Evolutionary conservation across 1,140 invertebrate genomes (phyloP).

Genomic region (Drosophila lacteicornis): DNA sequence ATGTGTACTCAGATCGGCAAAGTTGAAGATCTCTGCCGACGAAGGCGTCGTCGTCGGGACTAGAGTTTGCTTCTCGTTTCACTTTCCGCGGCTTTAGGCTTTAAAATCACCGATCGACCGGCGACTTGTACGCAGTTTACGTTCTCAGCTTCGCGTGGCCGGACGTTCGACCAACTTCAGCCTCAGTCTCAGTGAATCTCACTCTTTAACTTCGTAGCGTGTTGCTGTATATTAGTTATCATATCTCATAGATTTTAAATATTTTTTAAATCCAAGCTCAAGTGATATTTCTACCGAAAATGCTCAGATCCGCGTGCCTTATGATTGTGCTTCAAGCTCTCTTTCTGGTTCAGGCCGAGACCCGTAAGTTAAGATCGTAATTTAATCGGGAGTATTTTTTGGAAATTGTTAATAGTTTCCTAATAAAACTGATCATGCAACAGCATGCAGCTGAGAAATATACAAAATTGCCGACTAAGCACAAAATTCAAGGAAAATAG

Average conservation of each 20-base stretch:
- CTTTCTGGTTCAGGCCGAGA: constrained; percentile 45
- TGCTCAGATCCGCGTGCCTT: constrained; percentile 56
- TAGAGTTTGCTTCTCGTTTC: constrained; percentile 38
- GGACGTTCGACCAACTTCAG: constrained; percentile 43
- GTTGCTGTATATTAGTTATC: not conserved
- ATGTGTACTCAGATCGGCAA: constrained; percentile 10
- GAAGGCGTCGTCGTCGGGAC: constrained; percentile 15
- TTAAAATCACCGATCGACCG: constrained; percentile 62
- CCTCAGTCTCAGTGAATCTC: not conserved
- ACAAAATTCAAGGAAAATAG: too few relatives aligned
- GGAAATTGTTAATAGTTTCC: not conserved
- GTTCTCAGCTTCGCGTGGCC: constrained; percentile 63
- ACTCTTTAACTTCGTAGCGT: not conserved
- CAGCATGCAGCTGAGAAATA: not conserved
- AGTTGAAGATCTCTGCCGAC: constrained; percentile 42
- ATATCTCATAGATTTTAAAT: constrained; percentile 2
- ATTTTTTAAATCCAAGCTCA: not conserved
- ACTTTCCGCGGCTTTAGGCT: constrained; percentile 40
- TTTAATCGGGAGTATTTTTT: not conserved
- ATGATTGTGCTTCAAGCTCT: constrained; percentile 47
- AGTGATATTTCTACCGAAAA: constrained; percentile 30
- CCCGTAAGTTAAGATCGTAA: constrained; percentile 55
- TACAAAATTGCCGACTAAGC: too few relatives aligned
- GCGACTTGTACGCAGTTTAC: constrained; percentile 59
- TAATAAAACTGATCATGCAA: too few relatives aligned